Evolutionary conservation across 2,797 vertebrate species (phyloP), one percentile per base, ranked within the genome.

Genomic region (Orestias chungarensis): DNA sequence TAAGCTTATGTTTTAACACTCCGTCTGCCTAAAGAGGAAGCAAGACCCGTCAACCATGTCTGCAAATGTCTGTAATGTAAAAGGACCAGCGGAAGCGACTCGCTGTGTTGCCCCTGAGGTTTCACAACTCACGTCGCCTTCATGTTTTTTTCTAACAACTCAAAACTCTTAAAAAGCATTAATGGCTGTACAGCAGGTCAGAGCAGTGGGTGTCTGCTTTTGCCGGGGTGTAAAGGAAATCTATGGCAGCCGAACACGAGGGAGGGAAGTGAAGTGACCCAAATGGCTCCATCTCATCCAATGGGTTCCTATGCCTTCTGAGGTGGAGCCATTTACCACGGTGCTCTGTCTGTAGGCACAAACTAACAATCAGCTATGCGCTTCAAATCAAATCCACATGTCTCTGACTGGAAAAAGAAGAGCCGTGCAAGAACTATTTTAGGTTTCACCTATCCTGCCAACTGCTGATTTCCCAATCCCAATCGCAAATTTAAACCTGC

Each of bases 161-260:
- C 74, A 81, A 83, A 84, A 20, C 73, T 81, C 68, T 83, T 82
- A 81, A 83, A 81, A 68, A 73, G 64, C 88, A 82, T 87, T 91
- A 93, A 93, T 92, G 71, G 79, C 87, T 84, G 79, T 87, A 80
- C 82, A 87, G 85, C 85, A 79, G 86, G 91, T 91, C 89, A 87
- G 80, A 82, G 82, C 70, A 64, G 82, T 81, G 86, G 72, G 59
- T 72, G 76, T 78, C 82, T 75, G 85, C 76, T 83, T 78, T 80
- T 75, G 85, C 76, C 82, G 78, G 82, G 73, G 79, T 79, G 82
- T 82, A 93, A 92, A 74, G 86, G 92, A 94, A 91, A 94, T 94
- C 93, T 87, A 93, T 93, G 87, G 71, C 87, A 81, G 80, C 92
- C 90, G 87, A 91, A 92, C 89, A 89, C 71, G 84, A 88, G 78